Percentiles rank a stretch among this genome's conserved stretches.
phyloP scores from a whole-genome alignment of 2,888 invertebrate genomes.

The Parnassius apollo region DNA sequence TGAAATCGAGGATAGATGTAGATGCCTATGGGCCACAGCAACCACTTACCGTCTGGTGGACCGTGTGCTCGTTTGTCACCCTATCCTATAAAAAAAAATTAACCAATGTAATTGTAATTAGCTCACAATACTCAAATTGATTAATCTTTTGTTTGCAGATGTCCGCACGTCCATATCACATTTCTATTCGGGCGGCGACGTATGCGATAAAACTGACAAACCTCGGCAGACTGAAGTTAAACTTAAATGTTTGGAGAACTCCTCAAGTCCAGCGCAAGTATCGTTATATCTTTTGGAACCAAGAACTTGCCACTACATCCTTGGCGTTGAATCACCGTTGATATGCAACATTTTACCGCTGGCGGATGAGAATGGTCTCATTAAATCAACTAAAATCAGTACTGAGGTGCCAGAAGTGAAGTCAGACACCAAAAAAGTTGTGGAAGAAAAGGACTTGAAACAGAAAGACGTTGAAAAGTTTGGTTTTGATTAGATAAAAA shows the following conservation, averaged over 20 bases:
- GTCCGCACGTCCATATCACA: conserved; percentile 89
- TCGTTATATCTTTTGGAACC: conserved; percentile 95
- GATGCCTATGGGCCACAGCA: background rate
- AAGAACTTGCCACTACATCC: conserved; percentile 94
- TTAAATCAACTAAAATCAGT: conserved; percentile 43
- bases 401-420: background rate
- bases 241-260: conserved; percentile 87
- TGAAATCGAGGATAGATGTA: too few species aligned
- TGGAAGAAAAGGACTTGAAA: background rate
- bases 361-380: conserved; percentile 90
- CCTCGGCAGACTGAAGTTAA: conserved; percentile 93
- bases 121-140: background rate
- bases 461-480: conserved; percentile 18
- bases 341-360: conserved; percentile 92
- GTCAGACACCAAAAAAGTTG: background rate
- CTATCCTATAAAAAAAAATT: background rate
- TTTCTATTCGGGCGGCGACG: conserved; percentile 91
- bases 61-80: too few species aligned
- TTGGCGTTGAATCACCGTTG: conserved; percentile 96
- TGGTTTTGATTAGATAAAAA: conserved; percentile 25
- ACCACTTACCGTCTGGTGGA: background rate
- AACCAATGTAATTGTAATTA: background rate
- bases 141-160: conserved; percentile 46
- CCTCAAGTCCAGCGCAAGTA: conserved; percentile 89
- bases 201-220: conserved; percentile 91